Conservation (phyloP, 2,797 vertebrate species). For the Pseudotriccus pelzelni region DNA sequence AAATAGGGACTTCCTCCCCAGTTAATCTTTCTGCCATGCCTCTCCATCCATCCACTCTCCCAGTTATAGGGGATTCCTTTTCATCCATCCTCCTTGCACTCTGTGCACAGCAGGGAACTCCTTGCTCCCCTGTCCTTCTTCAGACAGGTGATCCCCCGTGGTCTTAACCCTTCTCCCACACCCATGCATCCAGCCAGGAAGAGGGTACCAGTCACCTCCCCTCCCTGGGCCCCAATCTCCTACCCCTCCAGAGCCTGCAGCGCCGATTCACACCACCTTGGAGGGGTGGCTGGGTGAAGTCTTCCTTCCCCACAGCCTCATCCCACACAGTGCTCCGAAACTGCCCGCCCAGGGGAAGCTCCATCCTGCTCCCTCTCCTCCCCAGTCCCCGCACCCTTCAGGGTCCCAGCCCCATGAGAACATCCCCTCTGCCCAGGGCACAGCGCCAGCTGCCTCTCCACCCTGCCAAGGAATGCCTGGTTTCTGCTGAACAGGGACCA, state of each 20-base stretch:
- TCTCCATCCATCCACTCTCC: background rate
- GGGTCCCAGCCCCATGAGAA: background rate
- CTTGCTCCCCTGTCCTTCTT: background rate
- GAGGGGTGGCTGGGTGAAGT: background rate
- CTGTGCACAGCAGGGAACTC: background rate
- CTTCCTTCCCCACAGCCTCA: conserved; percentile 45
- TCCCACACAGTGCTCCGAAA: conserved; percentile 27
- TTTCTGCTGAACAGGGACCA: background rate
- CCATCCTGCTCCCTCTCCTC: background rate
- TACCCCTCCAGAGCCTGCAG: conserved; percentile 32
- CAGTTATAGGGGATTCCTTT: background rate
- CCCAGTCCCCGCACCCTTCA: background rate
- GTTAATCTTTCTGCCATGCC: background rate
- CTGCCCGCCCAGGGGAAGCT: conserved; percentile 49
- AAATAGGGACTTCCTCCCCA: background rate
- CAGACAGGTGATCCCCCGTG: accelerated
- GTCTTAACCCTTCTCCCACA: background rate
- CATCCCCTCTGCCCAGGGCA: background rate
- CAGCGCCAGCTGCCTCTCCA: background rate
- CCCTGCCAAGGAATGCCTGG: background rate
- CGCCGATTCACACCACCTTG: background rate
- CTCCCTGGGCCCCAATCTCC: background rate
- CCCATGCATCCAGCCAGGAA: accelerated
- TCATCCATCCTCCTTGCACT: background rate
- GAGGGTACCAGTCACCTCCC: background rate